A percentile compares a stretch with the other conserved stretches of the same genome.
Conservation (phyloP, 1,140 invertebrate genomes). For the Zaprionus ornatus region DNA sequence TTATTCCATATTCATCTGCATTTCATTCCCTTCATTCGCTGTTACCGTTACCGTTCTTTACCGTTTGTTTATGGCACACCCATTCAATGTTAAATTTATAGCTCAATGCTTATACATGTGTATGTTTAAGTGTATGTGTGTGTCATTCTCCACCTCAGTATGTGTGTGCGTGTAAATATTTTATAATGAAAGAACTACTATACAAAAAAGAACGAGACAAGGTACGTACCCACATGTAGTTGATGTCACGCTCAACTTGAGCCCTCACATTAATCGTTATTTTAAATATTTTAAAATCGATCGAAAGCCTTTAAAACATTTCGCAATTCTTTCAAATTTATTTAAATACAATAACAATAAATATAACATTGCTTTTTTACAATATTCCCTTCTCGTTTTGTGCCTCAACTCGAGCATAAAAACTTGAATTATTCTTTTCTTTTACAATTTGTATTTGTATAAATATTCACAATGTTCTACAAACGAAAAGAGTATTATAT, state of each 20-base stretch:
- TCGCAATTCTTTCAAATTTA: neutral
- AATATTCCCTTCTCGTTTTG: too few species aligned
- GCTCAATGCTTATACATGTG: constrained; percentile 15
- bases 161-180: constrained; percentile 51
- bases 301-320: neutral
- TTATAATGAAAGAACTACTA: constrained; percentile 14
- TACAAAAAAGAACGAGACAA: constrained; percentile 20
- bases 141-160: constrained; percentile 13
- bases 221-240: constrained; percentile 54
- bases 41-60: constrained; percentile 20
- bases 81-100: constrained; percentile 38
- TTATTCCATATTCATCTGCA: constrained; percentile 27
- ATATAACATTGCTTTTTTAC: neutral
- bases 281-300: neutral
- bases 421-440: neutral
- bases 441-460: neutral
- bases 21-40: constrained; percentile 23
- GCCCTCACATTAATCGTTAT: neutral
- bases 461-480: neutral
- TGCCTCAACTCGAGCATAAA: neutral
- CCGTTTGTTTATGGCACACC: constrained; percentile 53
- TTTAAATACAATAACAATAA: neutral
- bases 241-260: constrained; percentile 1
- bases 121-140: neutral
- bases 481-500: neutral